Base-by-base conservation (phyloP, 2,888 invertebrate genomes). In the Tricholauxania praeusta region DNA sequence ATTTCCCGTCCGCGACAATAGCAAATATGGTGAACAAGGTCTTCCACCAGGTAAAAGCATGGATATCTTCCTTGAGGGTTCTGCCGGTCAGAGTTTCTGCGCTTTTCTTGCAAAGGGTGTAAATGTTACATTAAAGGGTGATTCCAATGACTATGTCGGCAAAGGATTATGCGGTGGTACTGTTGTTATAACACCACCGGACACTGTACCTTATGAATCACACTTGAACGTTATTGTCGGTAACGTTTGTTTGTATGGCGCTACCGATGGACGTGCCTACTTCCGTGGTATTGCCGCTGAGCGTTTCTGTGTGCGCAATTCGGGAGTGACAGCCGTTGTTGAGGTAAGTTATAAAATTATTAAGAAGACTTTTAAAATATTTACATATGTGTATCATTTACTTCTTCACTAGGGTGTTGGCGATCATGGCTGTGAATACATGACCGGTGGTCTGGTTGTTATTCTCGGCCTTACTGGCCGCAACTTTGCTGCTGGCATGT, bases 401-500 rank as follows among this genome's bases (percentile, higher is more conserved):
- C 19, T 12, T 17, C 17, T n/a, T 63, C 17, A 39, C 12, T 77
- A 90, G 89, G 98, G 98, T 70, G 98, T 97, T 73, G 99, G 99
- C 55, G 99, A 99, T 89, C 99, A 99, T 88, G 99, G 98, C 73
- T 99, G 99, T 89, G 99, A 99, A 89, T 99, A 99, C 88, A 99
- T 99, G 99, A 99, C 99, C 64, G 98, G 97, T 15, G 98, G 98
- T 73, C 89, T 91, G 74, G 94, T 95, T 76, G 90, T 99, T 67
- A 94, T 99, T 82, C 91, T 99, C 17, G 98, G 98, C 1, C 90
- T 96, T 74, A 98, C 98, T 10, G 99, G 99, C 1, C 89, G 99
- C 76, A 99, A 99, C 89, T 99, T 99, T 89, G 99, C 98, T 12
- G 99, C 99, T 63, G 99, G 99, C 79, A 99, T 99, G 99, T 98